Evolutionary conservation across 2,888 invertebrate genomes (phyloP), one percentile per base, ranked within the genome.

Genomic region (Ochropleura leucogaster): DNA sequence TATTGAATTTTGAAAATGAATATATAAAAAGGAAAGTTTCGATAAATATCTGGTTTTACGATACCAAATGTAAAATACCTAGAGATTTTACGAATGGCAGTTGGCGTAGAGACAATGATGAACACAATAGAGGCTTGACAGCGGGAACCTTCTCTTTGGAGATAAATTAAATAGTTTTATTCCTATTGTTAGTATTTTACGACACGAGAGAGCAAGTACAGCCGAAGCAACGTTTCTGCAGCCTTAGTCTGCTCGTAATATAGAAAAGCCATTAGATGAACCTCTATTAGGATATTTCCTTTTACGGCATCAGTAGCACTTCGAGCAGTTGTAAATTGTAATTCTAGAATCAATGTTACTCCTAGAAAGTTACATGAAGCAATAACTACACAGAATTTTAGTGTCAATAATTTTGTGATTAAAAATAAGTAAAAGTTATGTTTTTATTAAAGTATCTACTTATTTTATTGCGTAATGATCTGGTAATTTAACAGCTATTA

Each of bases 81-180:
- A 85, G 75, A 75, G 51, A 82, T 82, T 86, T 87, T 86, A 87
- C 84, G 86, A 86, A 87, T 85, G 74, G 74, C 74, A 73, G 85
- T 75, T 74, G 68, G 73, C 59, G 65, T 83, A 82, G 79, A 87
- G 83, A 87, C 87, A 87, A 86, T 83, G 83, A 78, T 84, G 68
- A 68, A 83, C 80, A 87, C 88, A 87, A 87, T 80, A 87, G 87
- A 80, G 70, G 62, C 78, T 68, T 80, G 87, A 84, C 88, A 87
- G 86, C 84, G 82, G 85, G 85, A 79, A 83, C 75, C 87, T 68
- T 74, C 69, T 44, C 83, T 87, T 85, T 83, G 85, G 78, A 87
- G 87, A 92, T 92, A 92, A 90, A 88, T 92, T 90, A 90, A 83
- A 90, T 80, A 77, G 85, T 91, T 90, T 93, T 92, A 93, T 90